phyloP scores from a whole-genome alignment of 2,797 vertebrate species.

The Perodicticus potto region DNA sequence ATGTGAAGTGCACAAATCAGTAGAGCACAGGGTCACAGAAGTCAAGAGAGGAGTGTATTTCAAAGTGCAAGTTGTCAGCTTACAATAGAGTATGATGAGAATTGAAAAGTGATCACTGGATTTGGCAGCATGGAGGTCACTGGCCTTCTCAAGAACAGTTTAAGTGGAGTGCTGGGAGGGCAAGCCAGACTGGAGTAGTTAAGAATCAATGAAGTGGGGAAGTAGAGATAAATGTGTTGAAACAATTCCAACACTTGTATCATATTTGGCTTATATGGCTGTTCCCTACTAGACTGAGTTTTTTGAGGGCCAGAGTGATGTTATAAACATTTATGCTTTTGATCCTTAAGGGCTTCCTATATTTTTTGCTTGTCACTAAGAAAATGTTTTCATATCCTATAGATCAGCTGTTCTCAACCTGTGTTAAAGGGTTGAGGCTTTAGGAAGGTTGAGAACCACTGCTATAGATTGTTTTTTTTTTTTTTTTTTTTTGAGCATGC shows the following conservation, averaged over 20 bases:
- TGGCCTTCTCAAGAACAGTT: neutral
- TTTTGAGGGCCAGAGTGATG: neutral
- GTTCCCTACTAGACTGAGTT: neutral
- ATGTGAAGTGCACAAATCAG: neutral
- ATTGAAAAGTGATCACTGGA: neutral
- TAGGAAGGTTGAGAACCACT: too few relatives aligned
- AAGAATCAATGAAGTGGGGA: neutral
- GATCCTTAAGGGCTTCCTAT: neutral
- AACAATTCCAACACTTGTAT: neutral
- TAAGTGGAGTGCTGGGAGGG: neutral
- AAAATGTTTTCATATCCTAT: neutral
- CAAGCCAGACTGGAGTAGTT: neutral
- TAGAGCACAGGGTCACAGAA: neutral
- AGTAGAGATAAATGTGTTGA: neutral
- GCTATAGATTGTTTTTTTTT: too few relatives aligned
- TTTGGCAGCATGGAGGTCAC: neutral
- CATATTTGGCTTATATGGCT: neutral
- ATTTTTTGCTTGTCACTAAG: neutral
- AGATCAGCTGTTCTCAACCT: neutral
- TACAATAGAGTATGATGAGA: neutral
- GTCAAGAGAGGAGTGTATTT: neutral
- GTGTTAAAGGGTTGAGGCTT: too few relatives aligned
- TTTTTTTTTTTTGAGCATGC: neutral
- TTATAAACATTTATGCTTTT: slow-evolving; percentile 10
- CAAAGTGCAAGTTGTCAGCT: neutral